Conservation (phyloP, 2,113 vertebrate genomes). For the Empidonax traillii region DNA sequence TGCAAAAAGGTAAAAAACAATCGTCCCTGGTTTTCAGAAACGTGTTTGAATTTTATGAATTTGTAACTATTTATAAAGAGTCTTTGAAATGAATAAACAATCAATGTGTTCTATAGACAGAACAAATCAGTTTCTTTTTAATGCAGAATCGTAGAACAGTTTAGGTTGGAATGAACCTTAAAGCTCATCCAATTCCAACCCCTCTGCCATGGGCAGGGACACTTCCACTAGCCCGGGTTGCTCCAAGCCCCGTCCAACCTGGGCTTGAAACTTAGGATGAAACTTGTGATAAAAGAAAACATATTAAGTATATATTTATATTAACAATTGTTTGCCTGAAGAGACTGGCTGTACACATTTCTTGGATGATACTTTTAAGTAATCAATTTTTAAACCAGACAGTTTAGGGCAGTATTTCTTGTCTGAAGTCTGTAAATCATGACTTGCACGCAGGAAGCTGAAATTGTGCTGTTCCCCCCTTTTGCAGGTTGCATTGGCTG, state of each 20-base stretch:
- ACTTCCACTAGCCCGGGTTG: neutral
- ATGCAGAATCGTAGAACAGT: neutral
- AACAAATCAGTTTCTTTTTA: neutral
- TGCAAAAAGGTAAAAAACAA: neutral
- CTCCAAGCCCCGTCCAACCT: neutral
- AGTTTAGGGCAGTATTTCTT: neutral
- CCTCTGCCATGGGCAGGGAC: neutral
- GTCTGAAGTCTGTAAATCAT: neutral
- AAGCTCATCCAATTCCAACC: neutral
- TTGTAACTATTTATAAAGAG: neutral
- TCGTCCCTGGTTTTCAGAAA: neutral
- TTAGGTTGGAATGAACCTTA: neutral
- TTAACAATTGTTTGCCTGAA: neutral
- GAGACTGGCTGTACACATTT: neutral
- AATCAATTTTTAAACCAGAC: neutral
- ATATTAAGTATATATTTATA: neutral
- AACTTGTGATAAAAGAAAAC: too few relatives aligned
- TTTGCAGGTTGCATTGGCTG: neutral
- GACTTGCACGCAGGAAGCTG: neutral
- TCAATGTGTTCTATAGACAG: neutral
- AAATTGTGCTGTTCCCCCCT: neutral
- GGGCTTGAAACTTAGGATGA: neutral
- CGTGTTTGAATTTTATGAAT: neutral
- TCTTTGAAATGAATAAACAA: neutral
- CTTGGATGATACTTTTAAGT: neutral